Percentiles rank a stretch among this genome's conserved stretches.
Evolutionary conservation across 53 echinoderm and acorn worm genomes (phyloP).

Genomic region (Luidia sarsii): DNA sequence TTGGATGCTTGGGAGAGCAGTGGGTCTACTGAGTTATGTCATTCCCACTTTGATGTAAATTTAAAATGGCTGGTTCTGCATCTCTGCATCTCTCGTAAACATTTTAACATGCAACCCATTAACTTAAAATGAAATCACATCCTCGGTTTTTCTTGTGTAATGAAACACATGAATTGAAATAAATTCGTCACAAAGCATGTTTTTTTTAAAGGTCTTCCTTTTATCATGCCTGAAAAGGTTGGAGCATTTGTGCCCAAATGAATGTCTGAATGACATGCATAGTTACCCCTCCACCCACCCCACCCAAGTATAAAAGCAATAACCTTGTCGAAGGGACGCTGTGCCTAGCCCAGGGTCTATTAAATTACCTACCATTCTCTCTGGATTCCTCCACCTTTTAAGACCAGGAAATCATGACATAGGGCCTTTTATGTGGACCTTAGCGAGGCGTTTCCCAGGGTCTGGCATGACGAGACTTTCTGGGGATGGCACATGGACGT

Average conservation of each 20-base stretch:
- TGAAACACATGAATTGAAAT: too few relatives aligned
- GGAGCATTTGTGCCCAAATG: neutral
- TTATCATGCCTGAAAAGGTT: slow-evolving; percentile 11
- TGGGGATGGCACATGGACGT: slow-evolving; percentile 3
- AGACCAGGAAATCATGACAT: slow-evolving; percentile 33
- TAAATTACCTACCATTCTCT: slow-evolving; percentile 43
- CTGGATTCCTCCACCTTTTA: neutral
- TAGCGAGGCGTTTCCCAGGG: slow-evolving; percentile 10
- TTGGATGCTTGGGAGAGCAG: too few relatives aligned
- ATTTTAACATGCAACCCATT: too few relatives aligned
- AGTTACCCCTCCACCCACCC: neutral
- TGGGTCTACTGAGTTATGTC: too few relatives aligned
- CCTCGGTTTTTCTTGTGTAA: too few relatives aligned
- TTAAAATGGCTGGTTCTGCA: too few relatives aligned
- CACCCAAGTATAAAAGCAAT: neutral
- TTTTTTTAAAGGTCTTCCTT: slow-evolving; percentile 5
- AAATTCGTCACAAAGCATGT: neutral
- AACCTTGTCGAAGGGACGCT: neutral
- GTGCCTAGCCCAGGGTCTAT: slow-evolving; percentile 5
- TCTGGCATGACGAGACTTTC: slow-evolving; percentile 17
- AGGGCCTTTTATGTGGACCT: slow-evolving; percentile 1
- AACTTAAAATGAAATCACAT: too few relatives aligned
- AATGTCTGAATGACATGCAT: slow-evolving; percentile 40
- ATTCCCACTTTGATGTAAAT: too few relatives aligned
- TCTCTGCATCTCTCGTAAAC: too few relatives aligned